These are phyloP conservation scores for Oeneis ivallda DNA, from an alignment of 2,888 invertebrate genomes.

Conservation along the genomic window DNA sequence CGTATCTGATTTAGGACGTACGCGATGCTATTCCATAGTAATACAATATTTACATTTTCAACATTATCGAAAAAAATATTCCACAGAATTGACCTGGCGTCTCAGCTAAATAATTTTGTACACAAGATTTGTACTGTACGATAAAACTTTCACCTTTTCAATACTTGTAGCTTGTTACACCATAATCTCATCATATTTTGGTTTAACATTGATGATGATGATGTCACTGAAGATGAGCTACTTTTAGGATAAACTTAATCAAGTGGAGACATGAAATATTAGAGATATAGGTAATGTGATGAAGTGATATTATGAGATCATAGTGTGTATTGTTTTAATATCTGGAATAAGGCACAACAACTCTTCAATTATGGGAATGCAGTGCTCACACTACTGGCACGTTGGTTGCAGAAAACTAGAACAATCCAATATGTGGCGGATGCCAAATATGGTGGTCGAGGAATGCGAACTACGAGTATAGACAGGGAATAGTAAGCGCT, in stretches of 20 bases:
- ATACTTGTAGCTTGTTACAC: background rate
- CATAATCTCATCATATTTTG: background rate
- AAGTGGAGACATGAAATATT: no score
- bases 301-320: no score
- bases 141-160: no score
- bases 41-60: background rate
- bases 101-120: no score
- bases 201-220: no score
- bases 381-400: background rate
- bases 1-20: background rate
- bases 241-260: no score
- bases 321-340: background rate
- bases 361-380: conserved; percentile 15
- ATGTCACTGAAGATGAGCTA: no score
- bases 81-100: background rate
- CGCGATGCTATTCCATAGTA: background rate
- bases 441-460: conserved; percentile 20
- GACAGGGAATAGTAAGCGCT: conserved; percentile 6
- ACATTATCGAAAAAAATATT: background rate
- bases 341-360: conserved; percentile 3
- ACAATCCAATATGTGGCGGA: conserved; percentile 19
- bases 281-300: no score
- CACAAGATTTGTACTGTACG: no score
- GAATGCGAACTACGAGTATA: conserved; percentile 8
- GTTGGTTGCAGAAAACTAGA: conserved; percentile 12